Base-by-base conservation (phyloP, 2,113 vertebrate species). In the Daboia siamensis region DNA sequence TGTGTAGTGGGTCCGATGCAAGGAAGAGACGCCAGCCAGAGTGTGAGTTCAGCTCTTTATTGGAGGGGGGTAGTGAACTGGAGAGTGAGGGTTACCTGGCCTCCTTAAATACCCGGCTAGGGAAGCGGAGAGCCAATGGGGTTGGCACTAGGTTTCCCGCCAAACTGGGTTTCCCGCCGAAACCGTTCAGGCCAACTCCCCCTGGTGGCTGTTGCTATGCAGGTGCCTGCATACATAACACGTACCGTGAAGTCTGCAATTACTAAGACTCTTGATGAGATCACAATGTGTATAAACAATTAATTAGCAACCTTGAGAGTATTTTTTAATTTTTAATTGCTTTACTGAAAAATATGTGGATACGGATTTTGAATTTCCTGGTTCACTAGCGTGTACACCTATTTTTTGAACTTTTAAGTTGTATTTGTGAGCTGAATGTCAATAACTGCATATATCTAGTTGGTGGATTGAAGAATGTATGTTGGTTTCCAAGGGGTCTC, bases 341-440 rank as follows among this genome's bases (percentile, higher is more conserved):
- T 91, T 95, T 95, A 94, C 94, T 95, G 95, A 95, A 96, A 94
- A 97, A 97, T 97, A 97, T 98, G 97, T 97, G 97, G 97, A 97
- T 95, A 93, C 94, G 90, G 93, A 93, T 95, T 95, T 29, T 96
- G 90, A 96, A 54, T 90, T 56, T 95, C 90, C 88, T 95, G 44
- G 94, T 51, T 89, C 55, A 89, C 94, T 91, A 55, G 91, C 86
- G 88, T 93, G 61, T 95, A 89, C 92, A 9, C 46, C 54, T 91
- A 92, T 93, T 94, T 93, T 48, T 84, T 46, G 89, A 80, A 80
- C 33, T 7, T 20, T 6, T 39, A 80, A 20, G 21, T 80, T 39
- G 33, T 17, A 74, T 17, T 74, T 69, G 29, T 74, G n/a, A 17
- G 6, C 33, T 39, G 69, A 9, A 17, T 80, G 33, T 80, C 69